Base-by-base conservation (phyloP, 2,113 vertebrate genomes). In the Colossoma macropomum region DNA sequence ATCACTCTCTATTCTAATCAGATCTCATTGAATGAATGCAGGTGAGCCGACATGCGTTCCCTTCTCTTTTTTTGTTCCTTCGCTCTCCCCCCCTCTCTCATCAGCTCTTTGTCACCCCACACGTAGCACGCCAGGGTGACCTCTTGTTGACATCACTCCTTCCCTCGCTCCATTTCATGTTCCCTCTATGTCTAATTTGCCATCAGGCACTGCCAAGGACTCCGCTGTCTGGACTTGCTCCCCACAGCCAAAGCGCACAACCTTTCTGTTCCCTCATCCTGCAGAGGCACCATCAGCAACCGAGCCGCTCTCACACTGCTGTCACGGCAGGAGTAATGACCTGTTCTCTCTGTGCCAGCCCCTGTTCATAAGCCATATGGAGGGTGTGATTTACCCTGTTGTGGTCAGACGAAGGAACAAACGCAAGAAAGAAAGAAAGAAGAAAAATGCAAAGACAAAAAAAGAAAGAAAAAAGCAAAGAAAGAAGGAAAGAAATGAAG, bases 121-220 rank as follows among this genome's bases (percentile, higher is more conserved):
- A 85, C 38, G 32, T 65, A 83, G 87, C 84, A 70, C 70, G 59
- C 78, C 71, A 50, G 30, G 77, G 52, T 83, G 75, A 86, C 81
- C 83, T 72, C 65, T 62, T 72, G 78, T 72, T 83, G 80, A 85
- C 87, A 78, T 80, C 60, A 34, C 69, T 74, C 30, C 32, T 45
- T 81, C 59, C 50, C 70, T 85, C 81, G 74, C 85, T 83, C 69
- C 69, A 86, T 75, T 84, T 77, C 83, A n/a, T 82, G 76, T 79
- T 79, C 87, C 63, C 70, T 62, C 80, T 79, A 79, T 88, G 79
- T 82, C 75, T 86, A 86, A 86, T 89, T 87, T 85, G 84, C 81
- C 66, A 79, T 79, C 75, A 86, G 81, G 82, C 77, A 76, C 68
- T 80, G 41, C 30, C 59, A 32, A 71, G 54, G 60, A 77, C 80